These are phyloP conservation scores for Psilanteris sp. DNA, from an alignment of 1,140 invertebrate species.

Conservation along the genomic window DNA sequence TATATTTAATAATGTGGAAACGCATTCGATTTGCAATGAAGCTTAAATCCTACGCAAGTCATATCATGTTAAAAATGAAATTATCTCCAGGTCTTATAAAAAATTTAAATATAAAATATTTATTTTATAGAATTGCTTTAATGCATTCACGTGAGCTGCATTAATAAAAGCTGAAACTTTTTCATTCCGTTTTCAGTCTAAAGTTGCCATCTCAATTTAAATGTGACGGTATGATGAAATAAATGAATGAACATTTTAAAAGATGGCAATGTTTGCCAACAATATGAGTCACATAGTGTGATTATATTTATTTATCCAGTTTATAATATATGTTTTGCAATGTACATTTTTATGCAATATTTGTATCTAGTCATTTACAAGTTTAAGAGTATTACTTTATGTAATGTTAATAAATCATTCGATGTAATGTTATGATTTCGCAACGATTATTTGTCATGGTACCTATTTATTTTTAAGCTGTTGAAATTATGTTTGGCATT, in stretches of 20 bases:
- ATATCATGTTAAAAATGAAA: conserved; percentile 29
- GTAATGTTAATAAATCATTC: conserved; percentile 79
- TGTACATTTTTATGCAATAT: conserved; percentile 80
- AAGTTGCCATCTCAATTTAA: conserved; percentile 42
- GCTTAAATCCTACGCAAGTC: conserved; percentile 32
- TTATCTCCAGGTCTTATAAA: not conserved
- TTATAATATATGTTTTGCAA: conserved; percentile 77
- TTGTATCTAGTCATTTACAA: conserved; percentile 81
- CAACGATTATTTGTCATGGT: conserved; percentile 37
- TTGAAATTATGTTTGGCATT: conserved; percentile 20
- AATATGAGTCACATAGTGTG: conserved; percentile 55
- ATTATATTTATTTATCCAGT: conserved; percentile 78
- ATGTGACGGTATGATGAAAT: conserved; percentile 11
- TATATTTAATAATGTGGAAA: not conserved
- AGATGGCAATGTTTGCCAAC: not conserved
- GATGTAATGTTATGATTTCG: conserved; percentile 71
- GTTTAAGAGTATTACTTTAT: conserved; percentile 79
- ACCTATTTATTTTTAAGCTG: conserved; percentile 40
- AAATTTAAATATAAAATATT: conserved; percentile 7
- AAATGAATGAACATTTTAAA: conserved; percentile 15
- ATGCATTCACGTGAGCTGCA: not conserved
- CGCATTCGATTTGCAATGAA: conserved; percentile 7
- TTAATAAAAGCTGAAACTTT: conserved; percentile 16
- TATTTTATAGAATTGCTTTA: conserved; percentile 32
- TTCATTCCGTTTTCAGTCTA: conserved; percentile 55